Base-by-base conservation (phyloP, 1,140 invertebrate genomes). In the Mactra quadrangularis region DNA sequence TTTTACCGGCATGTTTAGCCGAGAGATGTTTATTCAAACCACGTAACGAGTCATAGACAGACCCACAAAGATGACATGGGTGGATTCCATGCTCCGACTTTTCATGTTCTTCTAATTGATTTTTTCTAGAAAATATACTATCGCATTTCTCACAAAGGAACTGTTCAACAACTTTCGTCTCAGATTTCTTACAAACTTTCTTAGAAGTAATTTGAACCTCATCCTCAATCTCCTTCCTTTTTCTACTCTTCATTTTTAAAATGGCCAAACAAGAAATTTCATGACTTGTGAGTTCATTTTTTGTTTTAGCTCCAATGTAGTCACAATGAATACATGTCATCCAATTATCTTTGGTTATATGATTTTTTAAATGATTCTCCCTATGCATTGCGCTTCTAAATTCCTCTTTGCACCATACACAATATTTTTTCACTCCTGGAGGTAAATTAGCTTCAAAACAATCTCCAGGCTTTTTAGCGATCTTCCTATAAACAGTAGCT, bases 21-120 rank as follows among this genome's bases (percentile, higher is more conserved):
- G 82, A 66, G 0, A 88, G 82, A 74, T 93, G 92, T 17, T 83
- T 76, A 25, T 86, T 62, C 7, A 92, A 78, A 52, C 64, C 84
- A 17, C 83, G 76, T 41, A 86, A 66, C 9, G 87, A 82, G n/a
- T 85, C 76, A 74, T 91, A 92, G 1, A 87, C 88, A n/a, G 86
- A 60, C 6, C 90, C 88, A 85, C 92, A 93, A 7, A 91, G 77
- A 68, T 89, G 89, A 83, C 92, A 93, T 0, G 89, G 84, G 64
- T 87, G 85, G 55, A 72, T 77, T 38, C 75, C 70, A 84, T 82
- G 82, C 55, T 85, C 68, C 11, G 81, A 57, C 45, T 87, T 85
- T 3, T 82, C 83, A 76, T 90, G 89, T 31, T 62, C 59, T 13
- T 84, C 53, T 47, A 84, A 68, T 17, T 86, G 79, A 9, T 75